A percentile compares a stretch with the other conserved stretches of the same genome.
These are phyloP conservation scores for Galeruca laticollis DNA, from an alignment of 2,888 invertebrate species.

Conservation along the genomic window DNA sequence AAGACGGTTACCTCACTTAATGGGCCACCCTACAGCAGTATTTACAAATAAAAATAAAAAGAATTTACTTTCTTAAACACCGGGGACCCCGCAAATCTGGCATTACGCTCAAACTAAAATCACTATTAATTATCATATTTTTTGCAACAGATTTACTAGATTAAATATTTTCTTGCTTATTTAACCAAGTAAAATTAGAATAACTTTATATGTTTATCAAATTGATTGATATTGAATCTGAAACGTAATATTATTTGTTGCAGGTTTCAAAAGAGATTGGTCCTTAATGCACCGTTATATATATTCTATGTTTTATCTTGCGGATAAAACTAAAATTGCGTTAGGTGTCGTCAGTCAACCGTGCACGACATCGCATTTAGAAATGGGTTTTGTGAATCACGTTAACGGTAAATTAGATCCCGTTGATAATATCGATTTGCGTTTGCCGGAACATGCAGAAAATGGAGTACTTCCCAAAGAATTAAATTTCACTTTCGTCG, in stretches of 20 bases:
- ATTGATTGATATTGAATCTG: too few relatives aligned
- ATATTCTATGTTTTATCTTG: slow-evolving; percentile 81
- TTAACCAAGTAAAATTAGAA: too few relatives aligned
- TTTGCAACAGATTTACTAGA: too few relatives aligned
- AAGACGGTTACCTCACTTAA: too few relatives aligned
- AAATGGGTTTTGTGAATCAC: slow-evolving; percentile 74
- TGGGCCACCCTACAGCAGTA: too few relatives aligned
- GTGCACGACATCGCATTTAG: slow-evolving; percentile 73
- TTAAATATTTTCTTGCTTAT: too few relatives aligned
- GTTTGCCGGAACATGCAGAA: slow-evolving; percentile 78
- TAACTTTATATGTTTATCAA: too few relatives aligned
- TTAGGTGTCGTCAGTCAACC: slow-evolving; percentile 85
- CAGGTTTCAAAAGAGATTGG: slow-evolving; percentile 80
- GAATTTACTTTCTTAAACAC: too few relatives aligned
- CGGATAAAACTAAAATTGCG: slow-evolving; percentile 76
- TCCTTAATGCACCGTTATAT: slow-evolving; percentile 81
- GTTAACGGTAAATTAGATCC: slow-evolving; percentile 67
- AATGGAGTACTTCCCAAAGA: slow-evolving; percentile 71
- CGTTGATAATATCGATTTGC: slow-evolving; percentile 73
- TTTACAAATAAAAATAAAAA: too few relatives aligned
- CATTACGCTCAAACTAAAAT: too few relatives aligned
- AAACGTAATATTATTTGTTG: slow-evolving; percentile 43
- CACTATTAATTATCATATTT: too few relatives aligned
- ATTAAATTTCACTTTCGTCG: slow-evolving; percentile 75
- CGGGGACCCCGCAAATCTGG: too few relatives aligned